Evolutionary conservation across 2,113 vertebrate species (phyloP).

Genomic region (Peromyscus polionotus): DNA sequence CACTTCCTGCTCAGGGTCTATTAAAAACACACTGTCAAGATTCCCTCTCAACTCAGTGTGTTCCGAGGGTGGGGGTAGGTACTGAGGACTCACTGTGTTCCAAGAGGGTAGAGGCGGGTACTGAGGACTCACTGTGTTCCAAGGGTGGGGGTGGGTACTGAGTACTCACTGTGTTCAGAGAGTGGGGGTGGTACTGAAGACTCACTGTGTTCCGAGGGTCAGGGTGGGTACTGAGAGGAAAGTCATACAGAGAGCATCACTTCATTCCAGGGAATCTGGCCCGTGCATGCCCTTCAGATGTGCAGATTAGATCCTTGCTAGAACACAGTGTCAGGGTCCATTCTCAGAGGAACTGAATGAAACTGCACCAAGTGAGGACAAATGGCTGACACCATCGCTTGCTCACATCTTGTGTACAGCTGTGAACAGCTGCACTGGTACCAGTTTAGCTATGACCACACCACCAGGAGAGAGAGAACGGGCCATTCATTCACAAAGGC

Average conservation of each 20-base stretch:
- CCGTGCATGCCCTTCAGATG: constrained; percentile 56
- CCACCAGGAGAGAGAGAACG: constrained; percentile 73
- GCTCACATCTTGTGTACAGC: constrained; percentile 87
- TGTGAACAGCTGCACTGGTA: constrained; percentile 86
- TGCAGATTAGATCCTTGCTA: constrained; percentile 83
- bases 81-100: too few species aligned
- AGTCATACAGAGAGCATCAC: background rate
- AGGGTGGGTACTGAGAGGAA: background rate
- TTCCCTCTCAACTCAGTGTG: background rate
- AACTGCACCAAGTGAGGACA: constrained; percentile 78
- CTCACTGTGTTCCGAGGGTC: too few species aligned
- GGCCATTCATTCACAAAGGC: background rate
- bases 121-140: too few species aligned
- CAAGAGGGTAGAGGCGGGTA: too few species aligned
- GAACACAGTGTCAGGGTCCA: constrained; percentile 79
- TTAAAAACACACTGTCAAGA: constrained; percentile 61
- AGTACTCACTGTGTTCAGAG: too few species aligned
- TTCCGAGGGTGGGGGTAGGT: background rate
- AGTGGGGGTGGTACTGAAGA: too few species aligned
- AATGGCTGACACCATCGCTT: constrained; percentile 82
- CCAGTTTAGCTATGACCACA: constrained; percentile 83
- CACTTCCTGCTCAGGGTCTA: constrained; percentile 58
- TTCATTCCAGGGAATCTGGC: background rate
- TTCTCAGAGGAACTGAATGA: constrained; percentile 82
- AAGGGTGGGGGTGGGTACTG: too few species aligned